A percentile compares a stretch with the other conserved stretches of the same genome.
These are phyloP conservation scores for Larimichthys crocea DNA, from an alignment of 2,113 vertebrate species.

Conservation along the genomic window DNA sequence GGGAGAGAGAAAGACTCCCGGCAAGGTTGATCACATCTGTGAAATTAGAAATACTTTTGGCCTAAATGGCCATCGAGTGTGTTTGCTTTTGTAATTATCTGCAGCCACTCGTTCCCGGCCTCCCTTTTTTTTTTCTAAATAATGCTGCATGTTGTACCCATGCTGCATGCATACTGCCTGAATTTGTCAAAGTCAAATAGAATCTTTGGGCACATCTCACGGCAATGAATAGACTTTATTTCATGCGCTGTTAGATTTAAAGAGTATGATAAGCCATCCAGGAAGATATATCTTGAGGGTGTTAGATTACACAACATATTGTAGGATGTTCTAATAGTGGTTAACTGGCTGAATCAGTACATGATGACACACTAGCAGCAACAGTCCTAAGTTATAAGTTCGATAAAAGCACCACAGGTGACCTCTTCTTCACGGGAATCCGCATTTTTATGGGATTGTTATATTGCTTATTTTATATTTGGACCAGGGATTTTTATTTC, in stretches of 20 bases:
- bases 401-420: not conserved
- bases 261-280: conserved; percentile 56
- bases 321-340: conserved; percentile 45
- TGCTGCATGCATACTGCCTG: conserved; percentile 37
- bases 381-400: conserved; percentile 14
- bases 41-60: conserved; percentile 81
- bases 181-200: conserved; percentile 73
- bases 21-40: conserved; percentile 80
- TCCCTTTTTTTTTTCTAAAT: conserved; percentile 22
- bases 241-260: conserved; percentile 75
- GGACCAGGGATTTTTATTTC: not conserved
- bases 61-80: conserved; percentile 69
- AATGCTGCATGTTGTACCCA: conserved; percentile 30
- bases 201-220: conserved; percentile 65
- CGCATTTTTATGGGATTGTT: conserved; percentile 1
- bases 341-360: conserved; percentile 64
- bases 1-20: conserved; percentile 50
- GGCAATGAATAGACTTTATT: conserved; percentile 73
- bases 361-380: conserved; percentile 31
- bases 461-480: not conserved
- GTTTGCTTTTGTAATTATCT: conserved; percentile 79
- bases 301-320: conserved; percentile 53
- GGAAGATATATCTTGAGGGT: conserved; percentile 69
- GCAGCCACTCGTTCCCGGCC: conserved; percentile 49
- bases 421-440: not conserved